Conservation (phyloP, 2,113 vertebrate species). For the Archilochus colubris region DNA sequence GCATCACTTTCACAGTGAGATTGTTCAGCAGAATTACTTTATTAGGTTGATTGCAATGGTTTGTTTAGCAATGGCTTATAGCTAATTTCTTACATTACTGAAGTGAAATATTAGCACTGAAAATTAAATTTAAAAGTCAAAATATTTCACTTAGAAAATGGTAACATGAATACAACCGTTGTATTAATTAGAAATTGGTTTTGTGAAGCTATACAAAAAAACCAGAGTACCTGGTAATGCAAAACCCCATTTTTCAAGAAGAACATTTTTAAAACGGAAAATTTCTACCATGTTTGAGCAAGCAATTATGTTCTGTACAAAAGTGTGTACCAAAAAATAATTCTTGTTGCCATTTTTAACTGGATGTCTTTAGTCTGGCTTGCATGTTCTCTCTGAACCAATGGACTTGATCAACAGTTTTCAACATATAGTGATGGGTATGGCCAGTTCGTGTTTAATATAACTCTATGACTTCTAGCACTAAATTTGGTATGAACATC, state of each 20-base stretch:
- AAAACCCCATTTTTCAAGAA: not conserved
- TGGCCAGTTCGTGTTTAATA: not conserved
- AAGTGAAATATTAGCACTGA: not conserved
- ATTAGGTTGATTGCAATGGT: not conserved
- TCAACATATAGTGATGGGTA: fast-evolving
- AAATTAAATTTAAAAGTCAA: not conserved
- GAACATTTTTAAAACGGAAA: not conserved
- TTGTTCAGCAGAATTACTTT: not conserved
- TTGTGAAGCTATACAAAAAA: not conserved
- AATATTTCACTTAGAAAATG: not conserved
- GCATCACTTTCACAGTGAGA: not conserved
- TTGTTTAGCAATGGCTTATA: not conserved
- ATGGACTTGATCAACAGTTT: not conserved
- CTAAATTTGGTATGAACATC: not conserved
- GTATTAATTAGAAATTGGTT: not conserved
- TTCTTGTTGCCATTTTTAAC: not conserved
- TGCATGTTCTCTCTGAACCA: not conserved
- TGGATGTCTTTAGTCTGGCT: not conserved
- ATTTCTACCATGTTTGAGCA: not conserved
- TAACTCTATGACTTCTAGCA: not conserved
- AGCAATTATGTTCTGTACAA: not conserved
- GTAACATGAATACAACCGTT: not conserved
- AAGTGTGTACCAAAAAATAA: not conserved
- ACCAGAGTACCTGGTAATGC: not conserved
- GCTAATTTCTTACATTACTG: not conserved